Base-by-base conservation (phyloP, 2,113 vertebrate species). In the Ptychochromis oligacanthus region DNA sequence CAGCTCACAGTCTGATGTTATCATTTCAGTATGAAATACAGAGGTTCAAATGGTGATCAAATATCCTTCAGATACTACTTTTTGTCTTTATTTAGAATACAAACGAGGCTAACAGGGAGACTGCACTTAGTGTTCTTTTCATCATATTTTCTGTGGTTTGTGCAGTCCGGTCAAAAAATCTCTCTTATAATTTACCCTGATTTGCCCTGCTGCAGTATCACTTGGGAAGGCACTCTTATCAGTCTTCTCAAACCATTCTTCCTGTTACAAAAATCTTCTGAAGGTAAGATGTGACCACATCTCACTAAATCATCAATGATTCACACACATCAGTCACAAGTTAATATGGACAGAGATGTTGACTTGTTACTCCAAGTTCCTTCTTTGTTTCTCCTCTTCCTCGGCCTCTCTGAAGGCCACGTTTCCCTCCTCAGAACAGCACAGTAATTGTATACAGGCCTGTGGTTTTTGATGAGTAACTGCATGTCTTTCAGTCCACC, bases 401-500 rank as follows among this genome's bases (percentile, higher is more conserved):
- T 14, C 6, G 9, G 7, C 13, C 3, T 49, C 11, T 43, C 22
- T 60, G 24, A 17, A 43, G 57, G 49, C n/a, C 18, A 8, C 5
- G n/a, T 61, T 62, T 84, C 20, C 36, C 20, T 75, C 20, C 72
- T 64, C 31, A 15, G 38, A 46, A 40, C 74, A 31, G 20, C 10
- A n/a, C 72, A 55, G 75, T 81, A 83, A 83, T 78, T 87, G 75
- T 20, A 81, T 78, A 84, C 40, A n/a, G 34, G 60, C 20, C 12
- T 64, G 82, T 74, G 85, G 82, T 56, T 79, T 84, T n/a, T 76
- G 79, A 84, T 81, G 64, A 14, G 40, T 81, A 65, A 83, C 64
- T 76, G 28, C 58, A 55, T 24, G 31, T 57, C n/a, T 61, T 40
- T 78, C 31, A 46, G 77, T 81, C 28, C 56, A 56, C 46, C 28